Percentiles rank a stretch among this genome's conserved stretches.
Conservation (phyloP, 2,113 vertebrate genomes). For the Hippocampus abdominalis region DNA sequence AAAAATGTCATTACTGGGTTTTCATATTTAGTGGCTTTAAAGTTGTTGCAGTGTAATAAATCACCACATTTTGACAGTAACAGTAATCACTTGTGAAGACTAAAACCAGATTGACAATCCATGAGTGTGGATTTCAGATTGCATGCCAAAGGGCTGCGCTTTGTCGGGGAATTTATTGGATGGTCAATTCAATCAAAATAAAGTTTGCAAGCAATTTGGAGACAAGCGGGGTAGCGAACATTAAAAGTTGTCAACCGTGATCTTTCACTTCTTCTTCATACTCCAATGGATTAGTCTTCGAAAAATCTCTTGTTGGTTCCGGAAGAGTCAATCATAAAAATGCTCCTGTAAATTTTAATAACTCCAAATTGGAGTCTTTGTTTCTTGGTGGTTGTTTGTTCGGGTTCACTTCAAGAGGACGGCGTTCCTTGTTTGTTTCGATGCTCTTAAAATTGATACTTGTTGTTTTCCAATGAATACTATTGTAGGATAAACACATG, state of each 20-base stretch:
- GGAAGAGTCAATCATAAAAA: not conserved
- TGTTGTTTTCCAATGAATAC: not conserved
- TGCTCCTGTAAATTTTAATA: no score
- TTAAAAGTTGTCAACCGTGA: not conserved
- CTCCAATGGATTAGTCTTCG: not conserved
- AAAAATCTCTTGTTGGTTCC: not conserved
- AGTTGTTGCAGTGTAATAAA: slow-evolving; percentile 15
- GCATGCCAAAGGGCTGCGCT: slow-evolving; percentile 5
- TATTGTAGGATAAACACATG: not conserved
- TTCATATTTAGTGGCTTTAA: slow-evolving; percentile 17
- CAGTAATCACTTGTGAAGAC: slow-evolving; percentile 6
- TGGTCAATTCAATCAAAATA: not conserved
- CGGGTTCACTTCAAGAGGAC: not conserved
- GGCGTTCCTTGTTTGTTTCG: not conserved
- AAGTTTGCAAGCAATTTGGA: not conserved
- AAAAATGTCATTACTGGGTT: slow-evolving; percentile 12
- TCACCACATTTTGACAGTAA: slow-evolving; percentile 4
- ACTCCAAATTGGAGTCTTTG: no score
- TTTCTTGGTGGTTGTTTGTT: not conserved
- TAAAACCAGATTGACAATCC: slow-evolving; percentile 13
- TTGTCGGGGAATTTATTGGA: not conserved
- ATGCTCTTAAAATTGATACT: not conserved
- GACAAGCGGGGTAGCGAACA: not conserved
- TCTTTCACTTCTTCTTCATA: not conserved
- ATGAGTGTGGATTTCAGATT: slow-evolving; percentile 7